Percentiles rank a stretch among this genome's conserved stretches.
phyloP scores from a whole-genome alignment of 2,113 vertebrate genomes.

The Dromas ardeola region DNA sequence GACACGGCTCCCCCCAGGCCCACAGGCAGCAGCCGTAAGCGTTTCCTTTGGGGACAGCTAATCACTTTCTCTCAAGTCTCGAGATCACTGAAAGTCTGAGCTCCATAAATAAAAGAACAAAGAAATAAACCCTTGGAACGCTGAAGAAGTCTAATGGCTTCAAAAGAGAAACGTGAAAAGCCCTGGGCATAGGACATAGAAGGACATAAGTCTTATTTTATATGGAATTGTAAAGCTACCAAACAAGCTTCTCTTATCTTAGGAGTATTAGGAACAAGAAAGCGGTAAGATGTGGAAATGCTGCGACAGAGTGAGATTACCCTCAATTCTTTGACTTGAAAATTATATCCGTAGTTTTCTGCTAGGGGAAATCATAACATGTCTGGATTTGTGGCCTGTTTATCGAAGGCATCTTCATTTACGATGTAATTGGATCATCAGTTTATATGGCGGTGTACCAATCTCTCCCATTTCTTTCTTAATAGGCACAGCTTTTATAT shows the following conservation, averaged over 20 bases:
- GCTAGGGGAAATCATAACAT: not conserved
- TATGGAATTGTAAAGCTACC: not conserved
- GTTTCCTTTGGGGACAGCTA: not conserved
- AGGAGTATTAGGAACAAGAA: not conserved
- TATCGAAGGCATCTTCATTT: not conserved
- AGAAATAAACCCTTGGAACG: not conserved
- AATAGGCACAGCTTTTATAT: conserved; percentile 26
- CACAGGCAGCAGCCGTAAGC: not conserved
- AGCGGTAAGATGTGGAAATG: not conserved
- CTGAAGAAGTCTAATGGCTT: not conserved
- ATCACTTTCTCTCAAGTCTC: not conserved
- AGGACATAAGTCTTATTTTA: not conserved
- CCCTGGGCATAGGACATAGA: not conserved
- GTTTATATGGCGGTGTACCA: not conserved
- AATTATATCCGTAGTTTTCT: not conserved
- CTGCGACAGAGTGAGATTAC: not conserved
- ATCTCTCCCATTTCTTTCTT: not conserved
- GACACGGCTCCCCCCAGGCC: not conserved
- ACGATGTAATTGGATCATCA: not conserved
- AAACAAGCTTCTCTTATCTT: not conserved
- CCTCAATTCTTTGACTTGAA: not conserved
- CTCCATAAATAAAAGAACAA: not conserved
- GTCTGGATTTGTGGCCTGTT: not conserved
- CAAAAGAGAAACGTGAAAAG: not conserved
- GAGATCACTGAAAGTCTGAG: not conserved